Conservation (phyloP, 1,140 invertebrate species). For the Penaeus japonicus region DNA sequence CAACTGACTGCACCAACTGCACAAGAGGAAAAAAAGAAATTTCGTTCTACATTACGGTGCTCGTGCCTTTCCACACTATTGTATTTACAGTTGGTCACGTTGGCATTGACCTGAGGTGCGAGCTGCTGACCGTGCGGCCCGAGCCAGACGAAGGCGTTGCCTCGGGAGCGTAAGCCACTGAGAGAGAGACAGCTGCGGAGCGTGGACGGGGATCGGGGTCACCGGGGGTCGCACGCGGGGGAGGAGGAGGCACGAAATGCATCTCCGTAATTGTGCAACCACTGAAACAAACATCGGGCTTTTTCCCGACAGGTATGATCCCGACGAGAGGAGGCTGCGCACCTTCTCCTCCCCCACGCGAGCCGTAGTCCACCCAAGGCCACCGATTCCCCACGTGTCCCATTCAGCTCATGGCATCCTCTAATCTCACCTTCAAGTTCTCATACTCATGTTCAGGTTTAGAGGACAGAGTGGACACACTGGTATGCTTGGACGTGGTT, state of each 20-base stretch:
- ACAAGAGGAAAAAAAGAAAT: background rate
- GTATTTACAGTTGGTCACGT: constrained; percentile 40
- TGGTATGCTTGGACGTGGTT: constrained; percentile 25
- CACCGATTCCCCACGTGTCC: background rate
- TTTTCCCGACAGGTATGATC: background rate
- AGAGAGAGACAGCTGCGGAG: constrained; percentile 10
- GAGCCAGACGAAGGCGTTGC: background rate
- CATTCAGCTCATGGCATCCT: constrained; percentile 23
- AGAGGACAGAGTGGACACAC: constrained; percentile 44
- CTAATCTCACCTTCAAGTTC: constrained; percentile 47
- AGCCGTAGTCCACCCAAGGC: background rate
- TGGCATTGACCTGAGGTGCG: background rate
- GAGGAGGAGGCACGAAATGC: background rate
- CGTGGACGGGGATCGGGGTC: background rate
- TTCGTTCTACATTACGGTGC: background rate
- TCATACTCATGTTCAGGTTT: constrained; percentile 55
- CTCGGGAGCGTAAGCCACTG: constrained; percentile 23
- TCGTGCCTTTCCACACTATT: background rate
- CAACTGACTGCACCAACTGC: background rate
- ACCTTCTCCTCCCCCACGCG: background rate
- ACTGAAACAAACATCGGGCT: no score
- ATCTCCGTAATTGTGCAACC: no score
- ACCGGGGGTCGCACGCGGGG: background rate
- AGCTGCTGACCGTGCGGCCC: constrained; percentile 18
- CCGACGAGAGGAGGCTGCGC: background rate